A percentile compares a stretch with the other conserved stretches of the same genome.
Conservation (phyloP, 2,113 vertebrate species). For the Nothobranchius kuhntae region DNA sequence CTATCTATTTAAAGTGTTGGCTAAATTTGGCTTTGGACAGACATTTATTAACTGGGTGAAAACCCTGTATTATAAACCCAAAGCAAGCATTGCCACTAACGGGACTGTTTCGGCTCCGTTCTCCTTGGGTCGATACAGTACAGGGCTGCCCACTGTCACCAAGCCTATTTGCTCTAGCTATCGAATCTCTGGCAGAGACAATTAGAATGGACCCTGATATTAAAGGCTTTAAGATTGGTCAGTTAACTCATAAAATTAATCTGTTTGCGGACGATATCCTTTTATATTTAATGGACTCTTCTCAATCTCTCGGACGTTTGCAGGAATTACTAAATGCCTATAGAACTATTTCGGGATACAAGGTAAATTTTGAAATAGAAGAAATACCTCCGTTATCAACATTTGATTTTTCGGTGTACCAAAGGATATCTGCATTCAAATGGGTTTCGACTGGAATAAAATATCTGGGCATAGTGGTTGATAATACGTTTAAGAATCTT, state of each 20-base stretch:
- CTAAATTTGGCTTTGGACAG: not conserved
- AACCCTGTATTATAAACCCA: not conserved
- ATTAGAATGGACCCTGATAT: not conserved
- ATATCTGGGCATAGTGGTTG: not conserved
- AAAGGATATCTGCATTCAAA: not conserved
- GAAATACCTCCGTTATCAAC: not conserved
- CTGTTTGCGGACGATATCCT: not conserved
- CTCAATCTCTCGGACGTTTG: not conserved
- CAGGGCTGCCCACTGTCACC: not conserved
- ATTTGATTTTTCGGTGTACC: not conserved
- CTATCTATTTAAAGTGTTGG: constrained; percentile 1
- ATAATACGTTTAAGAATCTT: not conserved
- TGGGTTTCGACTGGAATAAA: not conserved
- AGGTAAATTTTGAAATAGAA: constrained; percentile 4
- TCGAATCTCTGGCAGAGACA: constrained; percentile 6
- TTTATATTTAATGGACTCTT: not conserved
- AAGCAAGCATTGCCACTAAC: not conserved
- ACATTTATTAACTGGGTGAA: constrained; percentile 1
- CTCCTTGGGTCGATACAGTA: not conserved
- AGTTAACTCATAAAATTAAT: not conserved
- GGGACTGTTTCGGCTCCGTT: not conserved
- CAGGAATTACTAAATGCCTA: not conserved
- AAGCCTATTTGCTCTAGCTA: constrained; percentile 9
- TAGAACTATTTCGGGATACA: not conserved
- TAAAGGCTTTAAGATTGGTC: constrained; percentile 4